Evolutionary conservation across 2,797 vertebrate genomes (phyloP).

Genomic region (Ctenopoma kingsleyae): DNA sequence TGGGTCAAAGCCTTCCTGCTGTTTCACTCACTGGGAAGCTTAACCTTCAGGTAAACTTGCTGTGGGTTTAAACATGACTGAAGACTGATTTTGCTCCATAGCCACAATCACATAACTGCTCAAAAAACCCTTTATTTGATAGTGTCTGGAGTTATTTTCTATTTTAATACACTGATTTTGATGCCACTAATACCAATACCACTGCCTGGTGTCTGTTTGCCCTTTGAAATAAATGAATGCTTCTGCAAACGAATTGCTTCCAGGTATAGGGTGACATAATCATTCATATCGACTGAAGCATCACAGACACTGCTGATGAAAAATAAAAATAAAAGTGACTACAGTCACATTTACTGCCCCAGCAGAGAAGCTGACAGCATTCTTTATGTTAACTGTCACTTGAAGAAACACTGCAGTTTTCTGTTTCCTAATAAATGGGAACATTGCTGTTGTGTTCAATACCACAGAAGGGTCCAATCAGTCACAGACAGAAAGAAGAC

Average conservation of each 20-base stretch:
- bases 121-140: neutral
- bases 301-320: constrained; percentile 13
- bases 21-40: neutral
- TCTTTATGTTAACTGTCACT: constrained; percentile 18
- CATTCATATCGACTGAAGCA: constrained; percentile 26
- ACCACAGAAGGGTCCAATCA: constrained; percentile 4
- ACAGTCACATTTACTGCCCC: neutral
- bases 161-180: constrained; percentile 18
- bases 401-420: neutral
- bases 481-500: constrained; percentile 10
- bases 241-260: constrained; percentile 38
- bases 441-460: neutral
- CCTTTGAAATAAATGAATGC: constrained; percentile 18
- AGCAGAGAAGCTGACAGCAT: constrained; percentile 13
- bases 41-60: constrained; percentile 3
- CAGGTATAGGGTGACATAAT: constrained; percentile 13
- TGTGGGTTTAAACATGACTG: neutral
- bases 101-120: neutral
- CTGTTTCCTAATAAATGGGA: neutral
- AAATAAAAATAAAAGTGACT: constrained; percentile 1
- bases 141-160: neutral
- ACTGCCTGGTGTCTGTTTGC: constrained; percentile 5
- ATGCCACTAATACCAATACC: neutral
- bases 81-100: neutral
- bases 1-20: constrained; percentile 15